Evolutionary conservation across 2,113 vertebrate genomes (phyloP), one percentile per base, ranked within the genome.

Genomic region (Lamprologus sp.): DNA sequence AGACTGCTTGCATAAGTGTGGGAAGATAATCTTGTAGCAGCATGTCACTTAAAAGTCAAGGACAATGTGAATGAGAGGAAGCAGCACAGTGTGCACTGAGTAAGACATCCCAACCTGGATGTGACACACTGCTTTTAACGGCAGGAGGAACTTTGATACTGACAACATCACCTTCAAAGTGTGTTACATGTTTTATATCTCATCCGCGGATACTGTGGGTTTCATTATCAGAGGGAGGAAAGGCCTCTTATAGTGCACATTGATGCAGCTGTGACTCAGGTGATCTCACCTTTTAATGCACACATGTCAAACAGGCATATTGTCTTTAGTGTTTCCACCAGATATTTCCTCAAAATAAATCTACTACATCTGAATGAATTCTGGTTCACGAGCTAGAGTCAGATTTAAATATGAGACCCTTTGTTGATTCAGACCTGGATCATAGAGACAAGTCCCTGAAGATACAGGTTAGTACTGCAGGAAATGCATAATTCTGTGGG

Each of bases 61-160:
- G 95, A 93, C 91, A 91, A 14, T 51, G 87, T 95, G 92, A 96
- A 95, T 95, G 88, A 93, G 68, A 92, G 95, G 95, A 95, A 95
- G 91, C 73, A 77, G 85, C 89, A 35, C 80, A 87, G 89, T 73
- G 79, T 86, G 84, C 56, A 82, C 83, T 51, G 87, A 88, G 91
- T 55, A 84, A 94, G 91, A 93, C 90, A 94, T 89, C 91, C 87
- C 90, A 84, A 79, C 42, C 84, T 88, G 84, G 91, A 84, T 92
- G 51, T 85, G 90, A 92, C 84, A 86, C 3, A n/a, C 47, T 51
- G 81, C 33, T 70, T 68, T 37, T 5, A 49, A 45, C 11, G 28
- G 8, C 65, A 54, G 56, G 51, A 33, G 21, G 68, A 21, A 54
- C 33, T 47, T 77, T 83, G 83, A 86, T 35, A 68, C 15, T 28